Percentiles rank a stretch among this genome's conserved stretches.
Evolutionary conservation across 2,797 vertebrate genomes (phyloP).

Genomic region (Toxotes lorentzi): DNA sequence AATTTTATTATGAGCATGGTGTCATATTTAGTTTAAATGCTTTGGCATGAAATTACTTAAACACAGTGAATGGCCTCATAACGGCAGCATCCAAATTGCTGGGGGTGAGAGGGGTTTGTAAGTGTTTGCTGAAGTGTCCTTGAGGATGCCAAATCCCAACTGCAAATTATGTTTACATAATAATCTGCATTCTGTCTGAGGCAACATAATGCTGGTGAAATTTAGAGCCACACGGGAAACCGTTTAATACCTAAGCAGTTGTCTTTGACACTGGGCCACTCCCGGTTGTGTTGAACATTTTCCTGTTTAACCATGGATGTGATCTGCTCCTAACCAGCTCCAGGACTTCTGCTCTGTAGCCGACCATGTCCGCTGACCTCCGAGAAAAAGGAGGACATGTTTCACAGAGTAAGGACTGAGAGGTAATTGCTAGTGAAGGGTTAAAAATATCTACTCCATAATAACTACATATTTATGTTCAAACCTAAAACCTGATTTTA

Average conservation of each 20-base stretch:
- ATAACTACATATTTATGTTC: not conserved
- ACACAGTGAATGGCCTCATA: not conserved
- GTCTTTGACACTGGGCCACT: not conserved
- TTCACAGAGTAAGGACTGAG: not conserved
- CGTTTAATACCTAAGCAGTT: not conserved
- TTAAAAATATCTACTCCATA: not conserved
- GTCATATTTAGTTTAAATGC: not conserved
- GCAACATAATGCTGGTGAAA: not conserved
- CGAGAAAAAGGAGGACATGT: no score
- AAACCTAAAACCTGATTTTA: not conserved
- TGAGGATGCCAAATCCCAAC: not conserved
- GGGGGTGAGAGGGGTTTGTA: no score
- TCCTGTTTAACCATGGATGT: not conserved
- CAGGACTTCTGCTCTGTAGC: no score
- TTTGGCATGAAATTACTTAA: not conserved
- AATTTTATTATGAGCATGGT: not conserved
- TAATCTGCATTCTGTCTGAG: not conserved
- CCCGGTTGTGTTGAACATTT: not conserved
- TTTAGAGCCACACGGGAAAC: not conserved
- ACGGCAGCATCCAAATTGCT: not conserved
- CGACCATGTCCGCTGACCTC: no score
- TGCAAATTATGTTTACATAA: not conserved
- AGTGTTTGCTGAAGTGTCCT: constrained; percentile 1
- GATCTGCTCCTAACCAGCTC: not conserved
- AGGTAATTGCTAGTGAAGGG: not conserved